Percentiles rank a stretch among this genome's conserved stretches.
Evolutionary conservation across 2,113 vertebrate species (phyloP).

Genomic region (Solea senegalensis): DNA sequence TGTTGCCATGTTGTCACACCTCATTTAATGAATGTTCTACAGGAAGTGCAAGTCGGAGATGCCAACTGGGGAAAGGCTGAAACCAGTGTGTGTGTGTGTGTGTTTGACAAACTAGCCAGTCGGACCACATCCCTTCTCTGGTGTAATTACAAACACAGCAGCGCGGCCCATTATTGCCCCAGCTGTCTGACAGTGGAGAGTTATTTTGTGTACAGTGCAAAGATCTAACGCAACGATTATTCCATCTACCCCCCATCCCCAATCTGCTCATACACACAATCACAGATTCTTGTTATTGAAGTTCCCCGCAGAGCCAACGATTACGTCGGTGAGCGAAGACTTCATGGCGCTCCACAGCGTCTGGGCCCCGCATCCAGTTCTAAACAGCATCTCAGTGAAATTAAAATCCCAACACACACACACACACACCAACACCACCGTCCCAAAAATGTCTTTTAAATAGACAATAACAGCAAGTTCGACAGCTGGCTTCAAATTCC

Average conservation of each 20-base stretch:
- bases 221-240: conserved; percentile 54
- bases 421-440: background rate
- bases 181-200: conserved; percentile 57
- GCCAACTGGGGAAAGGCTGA: conserved; percentile 3
- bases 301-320: conserved; percentile 55
- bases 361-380: conserved; percentile 44
- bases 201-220: conserved; percentile 69
- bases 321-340: conserved; percentile 42
- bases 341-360: conserved; percentile 49
- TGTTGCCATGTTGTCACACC: conserved; percentile 17
- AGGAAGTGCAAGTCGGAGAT: conserved; percentile 8
- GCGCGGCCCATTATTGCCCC: conserved; percentile 61
- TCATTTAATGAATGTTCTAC: conserved; percentile 9
- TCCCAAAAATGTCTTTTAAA: conserved; percentile 4
- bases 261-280: conserved; percentile 30
- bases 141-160: conserved; percentile 68
- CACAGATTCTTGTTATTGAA: conserved; percentile 60
- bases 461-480: conserved; percentile 29
- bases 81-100: conserved; percentile 2
- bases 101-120: conserved; percentile 61
- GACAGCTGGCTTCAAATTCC: conserved; percentile 5
- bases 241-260: conserved; percentile 16
- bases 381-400: conserved; percentile 48
- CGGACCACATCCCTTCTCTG: conserved; percentile 41
- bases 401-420: conserved; percentile 29